Evolutionary conservation across 2,113 vertebrate genomes (phyloP), one percentile per base, ranked within the genome.

Genomic region (Herpailurus yagouaroundi): DNA sequence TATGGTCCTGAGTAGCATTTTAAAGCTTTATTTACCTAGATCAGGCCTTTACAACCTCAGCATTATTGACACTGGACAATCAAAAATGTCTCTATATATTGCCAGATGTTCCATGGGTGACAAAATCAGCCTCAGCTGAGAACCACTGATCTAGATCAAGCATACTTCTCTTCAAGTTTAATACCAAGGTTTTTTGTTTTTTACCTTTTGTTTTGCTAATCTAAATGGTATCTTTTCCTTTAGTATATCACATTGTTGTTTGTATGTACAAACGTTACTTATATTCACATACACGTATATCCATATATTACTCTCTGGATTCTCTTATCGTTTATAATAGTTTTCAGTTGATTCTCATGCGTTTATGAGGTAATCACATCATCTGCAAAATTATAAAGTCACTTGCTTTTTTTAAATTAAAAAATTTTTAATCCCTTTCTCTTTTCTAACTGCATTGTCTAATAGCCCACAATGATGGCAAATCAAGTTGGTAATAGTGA

Each of bases 121-220:
- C 64, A 92, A 92, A 95, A 87, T 81, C 19, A 60, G 23, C 27
- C 69, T 27, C 29, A 81, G n/a, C 5, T 81, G 29, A 87, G 74
- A 90, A 83, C 11, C 23, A 79, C 38, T 63, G 19, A 57, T 85
- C 63, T 60, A 77, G n/a, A 80, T 38, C 33, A 95, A 41, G 18
- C 77, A 81, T 80, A 71, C 14, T 85, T 91, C 50, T 87, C 50
- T 50, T 79, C 85, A 83, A 63, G 29, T 94, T 87, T 88, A 88
- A 89, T 73, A 81, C 4, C n/a, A 64, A 14, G 5, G 57, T 21
- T 31, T n/a, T 63, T 55, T 68, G 16, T 55, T 63, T 69, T 7
- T 64, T 31, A 23, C 31, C 5, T 21, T 45, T 55, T 57, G 91
- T 52, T 29, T 76, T 55, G 31, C 18, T 89, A 83, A 93, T 83